Conservation (phyloP, 2,797 vertebrate genomes). For the Muraenolepis orangiensis region DNA sequence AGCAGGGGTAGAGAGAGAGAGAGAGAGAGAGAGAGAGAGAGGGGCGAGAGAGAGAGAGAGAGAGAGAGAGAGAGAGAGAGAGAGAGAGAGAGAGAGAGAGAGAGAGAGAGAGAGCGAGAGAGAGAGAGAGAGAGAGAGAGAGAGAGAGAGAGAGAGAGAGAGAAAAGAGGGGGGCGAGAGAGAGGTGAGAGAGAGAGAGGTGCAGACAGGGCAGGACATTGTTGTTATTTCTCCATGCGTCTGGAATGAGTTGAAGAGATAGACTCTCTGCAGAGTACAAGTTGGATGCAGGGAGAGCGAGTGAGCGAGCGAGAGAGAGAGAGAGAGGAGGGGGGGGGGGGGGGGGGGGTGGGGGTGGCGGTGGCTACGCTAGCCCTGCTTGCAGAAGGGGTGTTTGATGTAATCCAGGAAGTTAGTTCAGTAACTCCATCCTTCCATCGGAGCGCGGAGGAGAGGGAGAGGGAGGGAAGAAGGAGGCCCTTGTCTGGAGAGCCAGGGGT, state of each 20-base stretch:
- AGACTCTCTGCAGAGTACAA: conserved; percentile 39
- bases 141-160: conserved; percentile 22
- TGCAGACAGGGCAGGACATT: conserved; percentile 33
- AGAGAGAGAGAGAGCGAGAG: conserved; percentile 22
- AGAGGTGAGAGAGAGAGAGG: conserved; percentile 13
- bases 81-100: conserved; percentile 18
- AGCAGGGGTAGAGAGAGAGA: conserved; percentile 7
- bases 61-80: conserved; percentile 9
- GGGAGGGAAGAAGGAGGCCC: conserved; percentile 76
- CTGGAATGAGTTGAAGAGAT: conserved; percentile 53
- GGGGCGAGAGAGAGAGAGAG: conserved; percentile 18
- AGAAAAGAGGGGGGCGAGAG: too few relatives aligned
- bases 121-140: conserved; percentile 20
- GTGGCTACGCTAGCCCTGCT: conserved; percentile 41
- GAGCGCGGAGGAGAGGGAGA: conserved; percentile 19
- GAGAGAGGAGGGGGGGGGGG: conserved; percentile 4
- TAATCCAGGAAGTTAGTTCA: conserved; percentile 83
- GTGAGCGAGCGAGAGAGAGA: conserved; percentile 21
- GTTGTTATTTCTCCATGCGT: conserved; percentile 44
- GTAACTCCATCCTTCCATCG: conserved; percentile 76
- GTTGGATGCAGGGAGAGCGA: conserved; percentile 24
- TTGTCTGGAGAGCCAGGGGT: conserved; percentile 77
- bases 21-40: conserved; percentile 24
- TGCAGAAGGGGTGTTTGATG: conserved; percentile 71
- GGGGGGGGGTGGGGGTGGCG: conserved; percentile 23